phyloP scores from a whole-genome alignment of 2,113 vertebrate species.

The Paramisgurnus dabryanus region DNA sequence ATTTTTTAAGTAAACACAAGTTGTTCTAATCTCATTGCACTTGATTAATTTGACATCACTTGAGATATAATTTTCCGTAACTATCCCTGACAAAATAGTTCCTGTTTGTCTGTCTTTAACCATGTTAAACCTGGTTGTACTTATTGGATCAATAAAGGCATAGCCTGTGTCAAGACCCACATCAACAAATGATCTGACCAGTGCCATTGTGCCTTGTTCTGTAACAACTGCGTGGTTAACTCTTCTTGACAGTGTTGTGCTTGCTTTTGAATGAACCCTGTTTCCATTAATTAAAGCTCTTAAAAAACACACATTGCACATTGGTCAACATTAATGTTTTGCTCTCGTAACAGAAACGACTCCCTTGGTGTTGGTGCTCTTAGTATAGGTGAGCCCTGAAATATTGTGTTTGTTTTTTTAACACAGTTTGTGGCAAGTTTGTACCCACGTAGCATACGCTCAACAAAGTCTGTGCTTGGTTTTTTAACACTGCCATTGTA shows the following conservation, averaged over 20 bases:
- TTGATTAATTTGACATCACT: conserved; percentile 7
- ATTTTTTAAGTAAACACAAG: not conserved
- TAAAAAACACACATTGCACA: not conserved
- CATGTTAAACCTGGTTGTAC: not conserved
- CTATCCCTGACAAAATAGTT: too few species aligned
- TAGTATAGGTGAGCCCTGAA: too few species aligned
- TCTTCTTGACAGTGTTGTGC: not conserved
- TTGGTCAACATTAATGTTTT: not conserved
- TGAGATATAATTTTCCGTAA: not conserved
- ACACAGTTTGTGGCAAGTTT: too few species aligned
- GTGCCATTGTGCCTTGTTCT: not conserved
- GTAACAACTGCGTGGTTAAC: not conserved
- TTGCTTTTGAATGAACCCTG: not conserved
- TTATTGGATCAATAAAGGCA: not conserved
- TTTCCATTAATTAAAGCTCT: not conserved
- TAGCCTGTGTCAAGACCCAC: not conserved
- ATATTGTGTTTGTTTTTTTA: too few species aligned
- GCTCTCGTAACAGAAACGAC: not conserved
- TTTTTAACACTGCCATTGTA: too few species aligned
- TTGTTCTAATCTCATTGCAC: not conserved
- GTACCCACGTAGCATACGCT: too few species aligned
- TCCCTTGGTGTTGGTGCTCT: too few species aligned
- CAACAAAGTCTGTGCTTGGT: too few species aligned
- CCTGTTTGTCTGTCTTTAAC: not conserved
- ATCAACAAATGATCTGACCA: not conserved